These are phyloP conservation scores for Sorex fumeus DNA, from an alignment of 2,113 vertebrate genomes.

Conservation along the genomic window DNA sequence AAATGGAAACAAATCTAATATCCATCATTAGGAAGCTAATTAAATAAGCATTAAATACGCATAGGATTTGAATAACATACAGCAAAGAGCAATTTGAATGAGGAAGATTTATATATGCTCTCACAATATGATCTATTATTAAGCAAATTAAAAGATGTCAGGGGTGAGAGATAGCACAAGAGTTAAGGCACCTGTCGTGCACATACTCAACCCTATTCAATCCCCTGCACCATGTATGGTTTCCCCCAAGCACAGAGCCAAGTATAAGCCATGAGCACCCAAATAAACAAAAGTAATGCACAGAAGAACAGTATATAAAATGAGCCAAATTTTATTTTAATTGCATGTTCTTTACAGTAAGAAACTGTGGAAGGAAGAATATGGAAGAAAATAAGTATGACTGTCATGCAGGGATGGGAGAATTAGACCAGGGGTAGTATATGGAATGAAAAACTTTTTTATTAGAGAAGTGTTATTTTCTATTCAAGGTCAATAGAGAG, in stretches of 20 bases:
- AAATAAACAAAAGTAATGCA: not conserved
- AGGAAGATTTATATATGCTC: constrained; percentile 20
- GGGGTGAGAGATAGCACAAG: too few species aligned
- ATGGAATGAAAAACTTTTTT: not conserved
- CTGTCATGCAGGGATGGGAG: not conserved
- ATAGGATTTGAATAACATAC: not conserved
- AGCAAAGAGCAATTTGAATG: constrained; percentile 10
- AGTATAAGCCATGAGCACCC: too few species aligned
- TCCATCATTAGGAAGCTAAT: not conserved
- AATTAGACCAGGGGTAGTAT: not conserved
- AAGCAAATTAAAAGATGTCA: not conserved
- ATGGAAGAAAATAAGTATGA: not conserved
- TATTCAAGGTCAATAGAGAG: not conserved
- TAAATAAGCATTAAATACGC: not conserved
- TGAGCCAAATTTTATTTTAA: not conserved
- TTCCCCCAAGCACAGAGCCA: too few species aligned
- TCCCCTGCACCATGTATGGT: too few species aligned
- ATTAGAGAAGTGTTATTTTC: not conserved
- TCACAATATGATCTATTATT: not conserved
- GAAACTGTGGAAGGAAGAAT: constrained; percentile 22
- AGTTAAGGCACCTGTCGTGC: too few species aligned
- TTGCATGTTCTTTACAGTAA: constrained; percentile 1
- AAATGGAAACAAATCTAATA: constrained; percentile 15
- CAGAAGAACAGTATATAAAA: not conserved
- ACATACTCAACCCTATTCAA: too few species aligned